Evolutionary conservation across 2,113 vertebrate species (phyloP), one percentile per base, ranked within the genome.

Genomic region (Pelvicachromis taeniatus): DNA sequence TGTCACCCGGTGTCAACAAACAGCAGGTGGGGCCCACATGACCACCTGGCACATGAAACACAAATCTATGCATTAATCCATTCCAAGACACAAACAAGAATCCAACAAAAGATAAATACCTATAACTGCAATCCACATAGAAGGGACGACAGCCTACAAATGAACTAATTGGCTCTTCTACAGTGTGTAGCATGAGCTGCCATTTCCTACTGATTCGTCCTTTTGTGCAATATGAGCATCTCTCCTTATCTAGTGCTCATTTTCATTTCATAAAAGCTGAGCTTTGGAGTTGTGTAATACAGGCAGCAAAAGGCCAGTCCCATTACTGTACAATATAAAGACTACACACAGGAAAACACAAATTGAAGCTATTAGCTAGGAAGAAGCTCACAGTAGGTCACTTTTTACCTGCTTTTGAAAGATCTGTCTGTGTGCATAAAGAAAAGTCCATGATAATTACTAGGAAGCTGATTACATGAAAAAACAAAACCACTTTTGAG

Each of bases 1-100:
- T 75, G 35, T 65, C 84, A 70, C 31, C 83, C 50, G 7, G 9
- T 38, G 79, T 58, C 55, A 81, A 58, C n/a, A 79, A 85, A 84
- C 85, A 77, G 82, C 68, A 90, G 84, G 53, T 85, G 42, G 73
- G 59, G 75, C 59, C 78, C 59, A 80, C 79, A 56, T 33, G 82
- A 55, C 53, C 58, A 89, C 26, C 82, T 85, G 77, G 26, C 35
- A 63, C 19, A 58, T 13, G 21, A 42, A 16, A 26, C 45, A 63
- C 23, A 42, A 77, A 42, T 63, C 19, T 50, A 77, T 13, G 16
- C 7, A 86, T 56, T 59, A 16, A 88, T 81, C 2, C 19, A 84
- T 42, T 68, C 3, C 70, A 4, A 38, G 11, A 63, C 2, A 81
- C 7, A 50, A 63, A 68, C 5, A 7, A 14, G 1, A 52, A 8